Evolutionary conservation across 1,140 invertebrate genomes (phyloP).

Genomic region (Delia radicum): DNA sequence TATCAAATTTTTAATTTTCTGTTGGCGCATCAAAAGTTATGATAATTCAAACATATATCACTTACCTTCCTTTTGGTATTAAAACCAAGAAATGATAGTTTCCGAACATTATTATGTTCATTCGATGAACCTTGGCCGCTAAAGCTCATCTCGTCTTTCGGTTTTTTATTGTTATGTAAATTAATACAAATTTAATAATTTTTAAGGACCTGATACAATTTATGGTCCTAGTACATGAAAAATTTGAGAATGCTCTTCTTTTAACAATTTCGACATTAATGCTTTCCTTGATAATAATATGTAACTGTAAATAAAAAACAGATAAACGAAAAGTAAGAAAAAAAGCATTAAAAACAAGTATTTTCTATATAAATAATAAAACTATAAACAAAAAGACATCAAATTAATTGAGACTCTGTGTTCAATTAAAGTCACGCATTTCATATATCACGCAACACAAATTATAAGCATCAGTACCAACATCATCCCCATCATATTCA

Average conservation of each 20-base stretch:
- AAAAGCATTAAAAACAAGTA: not conserved
- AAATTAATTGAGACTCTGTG: slow-evolving; percentile 31
- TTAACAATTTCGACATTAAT: slow-evolving; percentile 28
- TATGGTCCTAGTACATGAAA: not conserved
- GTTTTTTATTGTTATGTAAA: not conserved
- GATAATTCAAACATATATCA: no score
- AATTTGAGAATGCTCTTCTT: slow-evolving; percentile 24
- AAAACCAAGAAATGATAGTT: slow-evolving; percentile 49
- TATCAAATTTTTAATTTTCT: no score
- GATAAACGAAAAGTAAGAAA: slow-evolving; percentile 11
- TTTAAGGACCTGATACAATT: not conserved
- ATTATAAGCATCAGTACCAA: not conserved
- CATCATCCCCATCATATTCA: not conserved
- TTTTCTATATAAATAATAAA: not conserved
- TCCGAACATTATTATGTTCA: slow-evolving; percentile 53
- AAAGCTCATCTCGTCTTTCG: slow-evolving; percentile 45
- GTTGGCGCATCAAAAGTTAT: no score
- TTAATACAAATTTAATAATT: not conserved
- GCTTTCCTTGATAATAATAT: not conserved
- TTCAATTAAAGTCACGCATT: slow-evolving; percentile 47
- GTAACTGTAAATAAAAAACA: not conserved
- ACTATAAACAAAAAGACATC: not conserved
- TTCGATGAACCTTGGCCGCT: slow-evolving; percentile 42
- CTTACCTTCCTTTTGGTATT: slow-evolving; percentile 48
- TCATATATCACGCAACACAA: slow-evolving; percentile 1